These are phyloP conservation scores for Gymnoscopelus braueri DNA, from an alignment of 2,797 vertebrate genomes.

Conservation along the genomic window DNA sequence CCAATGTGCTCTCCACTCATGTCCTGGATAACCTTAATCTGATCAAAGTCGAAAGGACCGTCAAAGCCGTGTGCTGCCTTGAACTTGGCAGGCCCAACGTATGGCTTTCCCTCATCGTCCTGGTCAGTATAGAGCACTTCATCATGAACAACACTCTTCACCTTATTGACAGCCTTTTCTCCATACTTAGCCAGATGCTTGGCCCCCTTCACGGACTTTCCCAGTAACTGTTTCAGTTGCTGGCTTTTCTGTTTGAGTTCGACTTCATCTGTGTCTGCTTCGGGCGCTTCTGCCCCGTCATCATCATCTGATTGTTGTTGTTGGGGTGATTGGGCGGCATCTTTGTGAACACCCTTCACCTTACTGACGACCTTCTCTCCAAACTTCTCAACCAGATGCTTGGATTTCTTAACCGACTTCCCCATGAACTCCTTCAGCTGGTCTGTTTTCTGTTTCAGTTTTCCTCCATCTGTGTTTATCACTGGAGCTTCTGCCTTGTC, in stretches of 20 bases:
- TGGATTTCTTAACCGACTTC: constrained; percentile 96
- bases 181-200: too few species aligned
- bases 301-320: too few species aligned
- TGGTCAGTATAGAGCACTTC: constrained; percentile 87
- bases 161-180: too few species aligned
- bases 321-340: constrained; percentile 73
- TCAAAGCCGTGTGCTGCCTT: constrained; percentile 98
- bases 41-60: constrained; percentile 98
- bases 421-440: constrained; percentile 97
- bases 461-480: constrained; percentile 92
- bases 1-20: constrained; percentile 98
- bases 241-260: too few species aligned
- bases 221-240: too few species aligned
- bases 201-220: too few species aligned
- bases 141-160: constrained; percentile 82
- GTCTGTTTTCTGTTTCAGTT: constrained; percentile 97
- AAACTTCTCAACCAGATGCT: constrained; percentile 96
- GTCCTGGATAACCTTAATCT: constrained; percentile 97
- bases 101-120: constrained; percentile 98
- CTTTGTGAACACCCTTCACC: constrained; percentile 97
- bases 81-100: constrained; percentile 97
- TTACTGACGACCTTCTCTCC: constrained; percentile 85
- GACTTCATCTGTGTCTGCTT: too few species aligned
- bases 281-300: too few species aligned
- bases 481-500: constrained; percentile 90